These are phyloP conservation scores for Drosophila subsilvestris DNA, from an alignment of 2,888 invertebrate genomes.

Conservation along the genomic window DNA sequence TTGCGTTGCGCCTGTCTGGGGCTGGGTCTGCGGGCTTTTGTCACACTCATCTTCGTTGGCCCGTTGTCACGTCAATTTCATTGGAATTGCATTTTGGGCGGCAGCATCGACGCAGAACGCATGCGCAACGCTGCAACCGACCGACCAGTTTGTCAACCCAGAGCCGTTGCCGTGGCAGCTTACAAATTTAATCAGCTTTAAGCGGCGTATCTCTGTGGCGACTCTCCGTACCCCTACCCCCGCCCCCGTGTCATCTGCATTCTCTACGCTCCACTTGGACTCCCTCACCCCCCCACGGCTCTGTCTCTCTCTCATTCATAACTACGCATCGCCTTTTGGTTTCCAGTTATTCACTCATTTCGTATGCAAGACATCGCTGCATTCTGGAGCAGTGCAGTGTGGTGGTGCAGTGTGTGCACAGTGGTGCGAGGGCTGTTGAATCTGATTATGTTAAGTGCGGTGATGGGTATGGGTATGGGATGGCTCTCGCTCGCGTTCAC, in stretches of 20 bases:
- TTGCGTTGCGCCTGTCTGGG: slow-evolving; percentile 44
- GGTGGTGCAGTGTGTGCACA: slow-evolving; percentile 50
- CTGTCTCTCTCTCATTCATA: slow-evolving; percentile 60
- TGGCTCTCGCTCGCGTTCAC: slow-evolving; percentile 45
- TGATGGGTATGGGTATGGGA: not conserved
- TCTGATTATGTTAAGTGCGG: slow-evolving; percentile 54
- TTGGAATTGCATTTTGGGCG: slow-evolving; percentile 73
- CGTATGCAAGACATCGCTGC: slow-evolving; percentile 65
- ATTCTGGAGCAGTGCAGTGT: slow-evolving; percentile 67
- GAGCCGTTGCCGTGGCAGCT: slow-evolving; percentile 58
- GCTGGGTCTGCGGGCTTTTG: slow-evolving; percentile 56
- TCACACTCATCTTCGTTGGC: slow-evolving; percentile 74
- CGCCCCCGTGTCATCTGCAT: slow-evolving; percentile 1
- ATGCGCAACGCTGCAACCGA: slow-evolving; percentile 56
- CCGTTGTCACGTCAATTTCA: slow-evolving; percentile 74
- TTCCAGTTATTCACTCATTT: slow-evolving; percentile 68
- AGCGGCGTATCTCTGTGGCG: slow-evolving; percentile 40
- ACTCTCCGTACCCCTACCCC: not conserved
- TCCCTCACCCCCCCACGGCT: not conserved
- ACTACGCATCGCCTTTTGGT: slow-evolving; percentile 65
- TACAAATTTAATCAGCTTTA: slow-evolving; percentile 80
- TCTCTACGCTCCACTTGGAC: slow-evolving; percentile 52
- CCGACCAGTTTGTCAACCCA: slow-evolving; percentile 73
- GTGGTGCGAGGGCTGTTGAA: slow-evolving; percentile 49
- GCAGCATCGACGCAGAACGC: slow-evolving; percentile 33